phyloP scores from a whole-genome alignment of 1,140 invertebrate genomes.

The Telenomus remus region DNA sequence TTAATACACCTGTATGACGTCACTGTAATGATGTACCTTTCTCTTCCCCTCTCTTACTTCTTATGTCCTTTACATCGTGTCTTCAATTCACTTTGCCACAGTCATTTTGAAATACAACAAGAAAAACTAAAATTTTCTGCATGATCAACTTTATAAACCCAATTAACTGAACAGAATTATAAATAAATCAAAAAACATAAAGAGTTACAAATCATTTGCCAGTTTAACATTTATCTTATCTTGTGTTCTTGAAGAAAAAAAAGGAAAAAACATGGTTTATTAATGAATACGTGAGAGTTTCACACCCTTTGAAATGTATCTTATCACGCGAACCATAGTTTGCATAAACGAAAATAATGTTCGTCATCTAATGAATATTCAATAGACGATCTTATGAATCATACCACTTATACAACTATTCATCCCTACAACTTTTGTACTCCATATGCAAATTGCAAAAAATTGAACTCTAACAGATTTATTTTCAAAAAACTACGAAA shows the following conservation, averaged over 20 bases:
- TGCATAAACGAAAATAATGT: constrained; percentile 30
- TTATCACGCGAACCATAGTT: constrained; percentile 35
- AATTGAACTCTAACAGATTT: no score
- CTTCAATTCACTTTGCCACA: constrained; percentile 8
- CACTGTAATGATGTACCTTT: constrained; percentile 58
- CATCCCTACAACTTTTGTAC: no score
- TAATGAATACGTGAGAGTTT: constrained; percentile 19
- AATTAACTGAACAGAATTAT: no score
- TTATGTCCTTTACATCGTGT: constrained; percentile 5
- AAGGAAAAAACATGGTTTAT: no score
- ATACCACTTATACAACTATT: constrained; percentile 12
- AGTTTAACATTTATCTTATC: constrained; percentile 2
- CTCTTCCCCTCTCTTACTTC: constrained; percentile 11
- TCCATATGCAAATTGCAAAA: no score
- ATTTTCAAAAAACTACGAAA: no score
- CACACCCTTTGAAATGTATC: constrained; percentile 25
- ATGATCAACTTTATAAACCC: no score
- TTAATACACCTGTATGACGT: constrained; percentile 70
- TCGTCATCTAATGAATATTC: constrained; percentile 36
- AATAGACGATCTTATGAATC: constrained; percentile 24
- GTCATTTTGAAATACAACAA: not conserved
- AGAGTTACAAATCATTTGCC: not conserved
- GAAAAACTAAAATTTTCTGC: no score
- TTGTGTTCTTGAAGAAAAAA: no score
- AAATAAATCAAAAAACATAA: no score